Conservation (phyloP, 2,888 invertebrate genomes). For the Lobophora halterata region DNA sequence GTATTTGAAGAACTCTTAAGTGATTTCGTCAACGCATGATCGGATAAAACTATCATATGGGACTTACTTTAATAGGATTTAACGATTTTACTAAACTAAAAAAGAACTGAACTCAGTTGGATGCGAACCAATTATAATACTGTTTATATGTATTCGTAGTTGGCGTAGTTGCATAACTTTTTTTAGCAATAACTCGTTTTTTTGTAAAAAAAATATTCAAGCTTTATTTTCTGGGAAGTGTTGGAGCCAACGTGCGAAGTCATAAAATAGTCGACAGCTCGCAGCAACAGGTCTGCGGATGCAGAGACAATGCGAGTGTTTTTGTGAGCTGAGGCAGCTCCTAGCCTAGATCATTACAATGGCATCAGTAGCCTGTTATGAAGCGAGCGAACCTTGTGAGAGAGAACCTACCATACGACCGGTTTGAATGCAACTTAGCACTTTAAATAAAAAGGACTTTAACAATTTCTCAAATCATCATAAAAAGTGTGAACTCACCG, state of each 20-base stretch:
- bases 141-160: no score
- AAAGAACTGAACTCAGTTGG: no score
- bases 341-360: conserved; percentile 77
- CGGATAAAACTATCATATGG: no score
- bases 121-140: no score
- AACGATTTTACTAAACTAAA: no score
- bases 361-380: conserved; percentile 76
- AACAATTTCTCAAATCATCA: conserved; percentile 47
- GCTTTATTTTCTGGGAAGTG: conserved; percentile 55
- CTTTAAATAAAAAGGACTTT: conserved; percentile 62
- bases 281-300: conserved; percentile 53
- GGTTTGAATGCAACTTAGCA: conserved; percentile 59
- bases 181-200: conserved; percentile 32
- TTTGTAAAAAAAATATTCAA: conserved; percentile 26
- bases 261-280: conserved; percentile 55
- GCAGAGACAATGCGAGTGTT: conserved; percentile 68
- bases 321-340: conserved; percentile 63
- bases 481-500: conserved; percentile 34
- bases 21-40: no score
- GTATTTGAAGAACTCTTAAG: no score
- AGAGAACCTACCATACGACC: conserved; percentile 61
- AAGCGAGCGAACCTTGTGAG: conserved; percentile 60
- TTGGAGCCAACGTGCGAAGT: conserved; percentile 51
- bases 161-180: no score
- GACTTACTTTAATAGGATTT: background rate